Percentiles rank a stretch among this genome's conserved stretches.
These are phyloP conservation scores for Chironomus tepperi DNA, from an alignment of 1,140 invertebrate genomes.

Conservation along the genomic window DNA sequence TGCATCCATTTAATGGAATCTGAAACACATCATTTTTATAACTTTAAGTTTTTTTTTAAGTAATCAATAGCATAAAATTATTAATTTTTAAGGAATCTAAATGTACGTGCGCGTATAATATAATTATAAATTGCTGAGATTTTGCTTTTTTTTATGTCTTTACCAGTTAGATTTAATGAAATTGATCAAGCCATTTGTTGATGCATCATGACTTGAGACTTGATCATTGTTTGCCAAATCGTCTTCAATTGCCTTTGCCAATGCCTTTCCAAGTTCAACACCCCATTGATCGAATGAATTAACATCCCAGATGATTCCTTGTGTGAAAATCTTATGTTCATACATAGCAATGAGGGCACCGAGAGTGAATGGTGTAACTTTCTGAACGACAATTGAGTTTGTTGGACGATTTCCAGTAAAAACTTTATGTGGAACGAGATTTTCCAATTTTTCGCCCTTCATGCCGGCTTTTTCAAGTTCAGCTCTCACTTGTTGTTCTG, in stretches of 20 bases:
- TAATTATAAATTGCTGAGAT: neutral
- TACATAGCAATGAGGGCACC: conserved; percentile 95
- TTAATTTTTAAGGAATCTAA: neutral
- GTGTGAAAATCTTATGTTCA: conserved; percentile 98
- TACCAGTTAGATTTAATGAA: conserved; percentile 69
- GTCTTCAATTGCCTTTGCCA: conserved; percentile 94
- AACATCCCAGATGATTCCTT: conserved; percentile 98
- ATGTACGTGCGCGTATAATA: neutral
- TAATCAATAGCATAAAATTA: neutral
- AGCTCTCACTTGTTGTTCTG: conserved; percentile 58
- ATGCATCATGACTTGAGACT: conserved; percentile 70
- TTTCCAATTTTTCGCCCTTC: conserved; percentile 58
- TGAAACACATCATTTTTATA: neutral
- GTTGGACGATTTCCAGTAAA: conserved; percentile 96
- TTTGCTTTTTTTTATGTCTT: neutral
- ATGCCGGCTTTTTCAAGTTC: conserved; percentile 68
- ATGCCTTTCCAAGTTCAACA: conserved; percentile 95
- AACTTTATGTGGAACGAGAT: conserved; percentile 90
- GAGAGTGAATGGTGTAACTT: conserved; percentile 87
- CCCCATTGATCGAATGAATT: conserved; percentile 99
- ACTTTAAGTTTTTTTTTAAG: neutral
- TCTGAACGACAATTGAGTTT: conserved; percentile 93
- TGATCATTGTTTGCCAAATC: conserved; percentile 63
- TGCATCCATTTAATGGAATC: neutral
- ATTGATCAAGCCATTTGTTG: conserved; percentile 92